Evolutionary conservation across 2,797 vertebrate genomes (phyloP), one percentile per base, ranked within the genome.

Genomic region (Erithacus rubecula): DNA sequence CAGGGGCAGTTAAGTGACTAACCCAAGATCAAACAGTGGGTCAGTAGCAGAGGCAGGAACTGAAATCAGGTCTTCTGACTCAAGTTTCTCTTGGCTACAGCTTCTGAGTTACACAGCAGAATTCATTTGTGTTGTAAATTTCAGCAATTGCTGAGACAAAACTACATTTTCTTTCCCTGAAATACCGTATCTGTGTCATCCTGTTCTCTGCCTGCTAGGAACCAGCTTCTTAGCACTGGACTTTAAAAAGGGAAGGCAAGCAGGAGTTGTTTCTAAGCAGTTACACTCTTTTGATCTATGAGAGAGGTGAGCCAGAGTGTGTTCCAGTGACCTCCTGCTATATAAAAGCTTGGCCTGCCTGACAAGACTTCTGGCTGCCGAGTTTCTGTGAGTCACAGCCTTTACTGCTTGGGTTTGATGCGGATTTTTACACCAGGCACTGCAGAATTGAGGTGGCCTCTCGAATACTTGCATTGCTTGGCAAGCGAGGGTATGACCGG

Each of bases 301-400:
- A 68, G 80, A 95, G 90, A 94, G 95, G 94, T 96, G 94, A 97
- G 95, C 95, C 95, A 97, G 94, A 96, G 83, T 96, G 74, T 95
- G 93, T 95, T 96, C 93, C 96, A 94, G 83, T 93, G 95, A 93
- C 96, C 95, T 96, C 88, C 80, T 87, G 80, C 89, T 91, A 52
- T 80, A 90, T 82, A 87, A 95, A 90, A 95, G 82, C 75, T 92
- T 92, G 94, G 83, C 84, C 84, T 91, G 79, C 72, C 89, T 81
- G 71, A 76, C 80, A 91, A 70, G 80, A 77, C 74, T 91, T 64
- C 85, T 96, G 93, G 89, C 93, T 89, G 92, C 89, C 11, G 89
- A 89, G 95, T 32, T 24, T 80, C 85, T 95, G 89, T 96, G 95
- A 96, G 83, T 95, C 93, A 96, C 86, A 92, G 93, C 80, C 85